Evolutionary conservation across 2,113 vertebrate species (phyloP), one percentile per base, ranked within the genome.

Genomic region (Apistogramma diplotaenia): DNA sequence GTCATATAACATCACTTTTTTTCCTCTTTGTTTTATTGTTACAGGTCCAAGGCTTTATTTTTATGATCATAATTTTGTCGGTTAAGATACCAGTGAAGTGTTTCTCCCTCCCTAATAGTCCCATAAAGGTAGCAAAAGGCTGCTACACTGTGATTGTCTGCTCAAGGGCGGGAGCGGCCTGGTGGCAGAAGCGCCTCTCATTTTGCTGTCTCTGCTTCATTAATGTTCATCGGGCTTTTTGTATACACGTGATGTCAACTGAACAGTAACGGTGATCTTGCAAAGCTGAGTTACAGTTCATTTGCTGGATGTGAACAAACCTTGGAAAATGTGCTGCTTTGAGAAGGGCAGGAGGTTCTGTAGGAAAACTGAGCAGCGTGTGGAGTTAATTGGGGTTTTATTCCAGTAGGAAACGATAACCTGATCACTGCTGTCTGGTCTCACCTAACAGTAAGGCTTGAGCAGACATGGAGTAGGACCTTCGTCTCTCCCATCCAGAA

Each of bases 91-190:
- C 90, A 86, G 78, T 89, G 49, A 90, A 92, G 90, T 93, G 90
- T 93, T 92, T 83, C 59, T 76, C 85, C 83, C 79, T 83, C 60
- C 82, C 75, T 57, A 27, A 29, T 55, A 62, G 76, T 83, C 77
- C 83, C 74, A 81, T 31, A 73, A 70, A 88, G 81, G 91, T 91
- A 88, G 93, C 88, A 76, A 67, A 84, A 85, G 86, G 90, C 90
- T 90, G 91, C 91, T 90, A 80, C 89, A 91, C 91, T 93, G 92
- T 90, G 91, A 89, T 85, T 67, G 88, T 92, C 78, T 71, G 79
- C 79, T 87, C 33, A 76, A 71, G 40, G 77, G 57, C 23, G 46
- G 62, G 58, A 79, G 73, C 5, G 76, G 75, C 80, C 83, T 31
- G 77, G 74, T 79, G 84, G 82, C 80, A 79, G 74, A 81, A 57